These are phyloP conservation scores for Carcharodon carcharias DNA, from an alignment of 2,797 vertebrate genomes.

Conservation along the genomic window DNA sequence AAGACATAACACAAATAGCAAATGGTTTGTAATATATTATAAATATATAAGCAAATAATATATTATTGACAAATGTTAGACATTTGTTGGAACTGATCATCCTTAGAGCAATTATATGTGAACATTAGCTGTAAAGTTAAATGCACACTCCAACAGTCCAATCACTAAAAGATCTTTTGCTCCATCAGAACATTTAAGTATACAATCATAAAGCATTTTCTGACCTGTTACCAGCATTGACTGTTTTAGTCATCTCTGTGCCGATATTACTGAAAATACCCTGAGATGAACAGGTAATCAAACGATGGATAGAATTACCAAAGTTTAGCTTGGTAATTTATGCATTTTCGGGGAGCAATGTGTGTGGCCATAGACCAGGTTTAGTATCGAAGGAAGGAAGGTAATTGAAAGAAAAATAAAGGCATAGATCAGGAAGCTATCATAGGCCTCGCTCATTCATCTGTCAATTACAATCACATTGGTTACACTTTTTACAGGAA, in stretches of 20 bases:
- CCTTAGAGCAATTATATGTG: neutral
- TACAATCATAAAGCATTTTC: neutral
- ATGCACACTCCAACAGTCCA: neutral
- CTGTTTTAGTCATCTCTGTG: neutral
- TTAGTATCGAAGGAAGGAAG: neutral
- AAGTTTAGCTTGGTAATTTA: too few species aligned
- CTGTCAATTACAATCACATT: neutral
- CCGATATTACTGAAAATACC: neutral
- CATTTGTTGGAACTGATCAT: neutral
- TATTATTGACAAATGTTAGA: neutral
- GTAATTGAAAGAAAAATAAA: neutral
- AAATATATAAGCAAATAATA: neutral
- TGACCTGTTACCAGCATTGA: neutral
- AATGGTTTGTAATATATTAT: neutral
- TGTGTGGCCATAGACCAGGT: neutral
- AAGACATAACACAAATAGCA: neutral
- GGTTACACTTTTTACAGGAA: neutral
- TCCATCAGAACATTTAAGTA: neutral
- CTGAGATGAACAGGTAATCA: neutral
- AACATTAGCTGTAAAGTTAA: constrained; percentile 8
- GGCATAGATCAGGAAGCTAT: neutral
- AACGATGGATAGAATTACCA: neutral
- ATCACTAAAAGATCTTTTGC: neutral
- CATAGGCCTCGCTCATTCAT: neutral
- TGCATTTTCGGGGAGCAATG: neutral